Evolutionary conservation across 1,140 invertebrate genomes (phyloP), one percentile per base, ranked within the genome.

Genomic region (Elymnias hypermnestra): DNA sequence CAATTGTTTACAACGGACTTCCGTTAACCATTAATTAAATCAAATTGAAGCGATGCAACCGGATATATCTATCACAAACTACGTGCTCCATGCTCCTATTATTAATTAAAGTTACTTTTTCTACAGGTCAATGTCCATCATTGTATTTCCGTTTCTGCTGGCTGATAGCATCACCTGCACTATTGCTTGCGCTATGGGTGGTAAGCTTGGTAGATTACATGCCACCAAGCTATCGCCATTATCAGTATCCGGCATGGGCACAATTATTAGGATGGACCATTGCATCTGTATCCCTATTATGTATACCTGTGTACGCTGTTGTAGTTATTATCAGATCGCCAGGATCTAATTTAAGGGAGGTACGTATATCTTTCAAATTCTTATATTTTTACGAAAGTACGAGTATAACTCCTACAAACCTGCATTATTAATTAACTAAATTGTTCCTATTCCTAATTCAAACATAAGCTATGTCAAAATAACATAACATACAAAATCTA

Each of bases 121-220:
- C 63, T 67, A 5, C 58, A 85, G 82, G 82, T 50, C 87, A 88
- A 9, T 79, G 89, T 39, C 94, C 95, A 0, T 92, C 92, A 0
- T 65, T 92, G 2, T 97, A 96, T 79, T 93, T 97, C 63, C 90
- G 92, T 49, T 91, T 93, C 50, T 97, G 95, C 69, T 97, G 95
- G 95, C 88, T 94, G 8, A 83, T 94, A 36, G 89, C 93, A 0
- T 90, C 94, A 8, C 95, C 96, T 10, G 82, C 94, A 9, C 82
- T 96, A 10, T 92, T 97, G 45, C 89, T 96, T 90, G 91, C 91
- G 33, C 90, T 97, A 9, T 96, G 94, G 94, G 90, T 97, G 17
- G 94, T 95, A 59, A 94, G 93, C 62, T 87, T 96, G 60, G 92
- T 96, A 19, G 94, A 96, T 79, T 96, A 97, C 74, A 91, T 92